Evolutionary conservation across 2,888 invertebrate species (phyloP).

Genomic region (Antheraea yamamai): DNA sequence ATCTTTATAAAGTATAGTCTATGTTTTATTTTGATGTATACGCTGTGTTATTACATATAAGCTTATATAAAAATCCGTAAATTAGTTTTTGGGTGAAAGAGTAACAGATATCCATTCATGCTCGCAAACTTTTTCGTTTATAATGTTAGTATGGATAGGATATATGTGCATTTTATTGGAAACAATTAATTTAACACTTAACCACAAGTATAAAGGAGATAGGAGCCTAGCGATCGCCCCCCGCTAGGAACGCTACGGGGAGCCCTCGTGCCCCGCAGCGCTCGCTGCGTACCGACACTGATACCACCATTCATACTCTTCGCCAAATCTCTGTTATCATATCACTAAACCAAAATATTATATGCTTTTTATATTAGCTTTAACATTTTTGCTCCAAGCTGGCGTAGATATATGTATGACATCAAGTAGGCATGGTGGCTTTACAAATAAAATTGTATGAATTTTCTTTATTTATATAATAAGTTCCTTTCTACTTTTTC

Average conservation of each 20-base stretch:
- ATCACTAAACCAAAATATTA: slow-evolving; percentile 51
- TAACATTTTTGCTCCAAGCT: background rate
- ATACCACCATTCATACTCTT: slow-evolving; percentile 61
- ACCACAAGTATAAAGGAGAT: slow-evolving; percentile 48
- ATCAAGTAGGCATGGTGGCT: no score
- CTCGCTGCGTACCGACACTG: slow-evolving; percentile 56
- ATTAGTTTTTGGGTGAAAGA: no score
- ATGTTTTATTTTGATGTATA: no score
- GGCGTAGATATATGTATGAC: no score
- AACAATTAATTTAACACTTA: slow-evolving; percentile 72
- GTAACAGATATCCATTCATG: no score
- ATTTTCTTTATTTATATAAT: background rate
- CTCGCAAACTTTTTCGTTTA: no score
- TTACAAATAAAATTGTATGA: background rate
- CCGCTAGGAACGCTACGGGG: slow-evolving; percentile 45
- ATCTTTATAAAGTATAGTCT: no score
- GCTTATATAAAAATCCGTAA: no score
- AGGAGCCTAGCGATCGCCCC: slow-evolving; percentile 40
- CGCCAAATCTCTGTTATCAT: slow-evolving; percentile 55
- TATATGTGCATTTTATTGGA: slow-evolving; percentile 39
- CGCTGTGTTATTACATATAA: no score
- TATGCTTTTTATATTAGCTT: slow-evolving; percentile 22
- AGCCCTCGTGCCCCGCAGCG: slow-evolving; percentile 50
- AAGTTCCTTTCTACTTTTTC: background rate
- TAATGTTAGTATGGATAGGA: no score